These are phyloP conservation scores for Campylorhamphus procurvoides DNA, from an alignment of 2,113 vertebrate genomes.

Conservation along the genomic window DNA sequence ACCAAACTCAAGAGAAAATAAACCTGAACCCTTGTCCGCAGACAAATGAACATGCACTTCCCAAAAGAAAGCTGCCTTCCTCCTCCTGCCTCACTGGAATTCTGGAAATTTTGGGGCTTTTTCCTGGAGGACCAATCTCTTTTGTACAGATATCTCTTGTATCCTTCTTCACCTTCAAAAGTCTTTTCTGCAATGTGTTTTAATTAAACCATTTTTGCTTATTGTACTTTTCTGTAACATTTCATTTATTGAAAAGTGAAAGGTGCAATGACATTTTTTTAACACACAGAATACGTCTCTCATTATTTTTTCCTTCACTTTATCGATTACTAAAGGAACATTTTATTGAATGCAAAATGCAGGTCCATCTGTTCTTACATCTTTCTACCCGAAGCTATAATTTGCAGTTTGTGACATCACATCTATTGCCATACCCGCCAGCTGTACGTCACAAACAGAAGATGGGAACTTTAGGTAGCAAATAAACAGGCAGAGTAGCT, in stretches of 20 bases:
- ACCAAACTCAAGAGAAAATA: neutral
- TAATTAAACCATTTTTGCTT: neutral
- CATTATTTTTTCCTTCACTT: neutral
- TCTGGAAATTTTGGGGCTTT: neutral
- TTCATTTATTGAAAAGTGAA: neutral
- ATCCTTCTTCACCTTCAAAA: neutral
- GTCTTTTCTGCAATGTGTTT: neutral
- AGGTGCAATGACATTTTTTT: neutral
- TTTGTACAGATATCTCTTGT: neutral
- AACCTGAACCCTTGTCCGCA: neutral
- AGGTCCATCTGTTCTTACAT: slow-evolving; percentile 30
- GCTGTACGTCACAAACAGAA: neutral
- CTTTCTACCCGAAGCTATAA: slow-evolving; percentile 43
- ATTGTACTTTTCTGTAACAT: neutral
- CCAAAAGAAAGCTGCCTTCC: neutral
- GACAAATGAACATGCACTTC: fast-evolving
- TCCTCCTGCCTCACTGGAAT: neutral
- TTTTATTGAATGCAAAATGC: neutral
- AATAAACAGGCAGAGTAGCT: neutral
- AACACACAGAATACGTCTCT: neutral
- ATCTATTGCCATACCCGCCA: neutral
- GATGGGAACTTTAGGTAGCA: neutral
- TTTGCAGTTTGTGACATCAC: neutral
- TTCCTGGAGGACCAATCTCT: neutral
- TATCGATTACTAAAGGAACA: neutral